Evolutionary conservation across 2,797 vertebrate species (phyloP).

Genomic region (Danio choprae): DNA sequence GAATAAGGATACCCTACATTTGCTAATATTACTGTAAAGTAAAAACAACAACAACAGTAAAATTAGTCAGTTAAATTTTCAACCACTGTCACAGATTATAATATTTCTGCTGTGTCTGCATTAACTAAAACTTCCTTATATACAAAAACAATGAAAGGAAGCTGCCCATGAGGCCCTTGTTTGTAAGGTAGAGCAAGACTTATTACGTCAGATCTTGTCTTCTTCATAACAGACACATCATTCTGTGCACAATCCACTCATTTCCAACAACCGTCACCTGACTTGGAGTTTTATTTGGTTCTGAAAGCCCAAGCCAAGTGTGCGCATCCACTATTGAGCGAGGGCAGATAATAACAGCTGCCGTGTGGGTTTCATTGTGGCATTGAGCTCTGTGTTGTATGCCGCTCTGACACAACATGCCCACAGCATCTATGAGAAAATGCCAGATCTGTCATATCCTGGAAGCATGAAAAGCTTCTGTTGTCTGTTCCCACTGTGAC

Average conservation of each 20-base stretch:
- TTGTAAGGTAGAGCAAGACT: slow-evolving; percentile 31
- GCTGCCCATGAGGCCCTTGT: slow-evolving; percentile 51
- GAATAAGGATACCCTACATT: neutral
- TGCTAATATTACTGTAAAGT: neutral
- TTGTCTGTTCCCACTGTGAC: slow-evolving; percentile 70
- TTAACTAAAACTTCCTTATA: slow-evolving; percentile 73
- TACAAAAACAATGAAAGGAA: slow-evolving; percentile 78
- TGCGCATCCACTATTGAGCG: slow-evolving; percentile 25
- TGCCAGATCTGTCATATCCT: slow-evolving; percentile 69
- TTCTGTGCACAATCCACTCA: neutral
- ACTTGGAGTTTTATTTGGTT: neutral
- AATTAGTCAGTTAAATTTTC: neutral
- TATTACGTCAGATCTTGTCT: neutral
- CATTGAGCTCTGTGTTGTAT: slow-evolving; percentile 45
- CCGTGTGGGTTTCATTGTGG: slow-evolving; percentile 14
- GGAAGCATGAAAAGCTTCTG: slow-evolving; percentile 67
- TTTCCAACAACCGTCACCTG: neutral
- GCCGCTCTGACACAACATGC: slow-evolving; percentile 54
- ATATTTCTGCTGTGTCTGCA: slow-evolving; percentile 69
- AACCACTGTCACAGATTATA: neutral
- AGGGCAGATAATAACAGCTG: slow-evolving; percentile 28
- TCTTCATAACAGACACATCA: neutral
- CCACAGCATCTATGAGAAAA: slow-evolving; percentile 69
- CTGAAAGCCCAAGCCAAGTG: slow-evolving; percentile 22
- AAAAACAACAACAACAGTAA: neutral